phyloP scores from a whole-genome alignment of 2,113 vertebrate species.

The Alexandromys fortis region DNA sequence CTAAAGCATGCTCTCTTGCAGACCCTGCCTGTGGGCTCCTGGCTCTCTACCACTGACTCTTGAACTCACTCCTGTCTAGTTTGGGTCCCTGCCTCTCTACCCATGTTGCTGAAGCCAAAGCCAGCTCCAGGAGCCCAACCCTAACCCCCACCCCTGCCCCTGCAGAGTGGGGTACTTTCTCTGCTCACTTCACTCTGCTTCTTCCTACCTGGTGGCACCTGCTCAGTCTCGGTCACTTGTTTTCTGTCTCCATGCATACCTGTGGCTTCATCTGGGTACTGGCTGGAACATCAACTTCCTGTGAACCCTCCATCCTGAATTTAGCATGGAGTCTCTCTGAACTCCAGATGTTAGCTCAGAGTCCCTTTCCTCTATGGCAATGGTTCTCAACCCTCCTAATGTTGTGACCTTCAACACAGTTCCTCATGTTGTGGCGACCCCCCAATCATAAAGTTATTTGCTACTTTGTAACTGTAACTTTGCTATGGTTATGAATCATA shows the following conservation, averaged over 20 bases:
- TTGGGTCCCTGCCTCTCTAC: not conserved
- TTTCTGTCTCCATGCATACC: not conserved
- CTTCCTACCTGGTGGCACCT: fast-evolving
- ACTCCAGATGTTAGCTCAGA: too few species aligned
- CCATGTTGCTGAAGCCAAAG: fast-evolving
- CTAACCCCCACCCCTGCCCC: fast-evolving
- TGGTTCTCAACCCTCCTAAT: not conserved
- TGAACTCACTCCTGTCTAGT: fast-evolving
- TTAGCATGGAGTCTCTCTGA: not conserved
- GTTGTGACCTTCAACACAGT: not conserved
- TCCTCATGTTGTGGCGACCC: too few species aligned
- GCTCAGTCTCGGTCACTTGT: not conserved
- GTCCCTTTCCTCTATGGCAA: not conserved
- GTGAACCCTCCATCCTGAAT: not conserved
- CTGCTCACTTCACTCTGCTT: not conserved
- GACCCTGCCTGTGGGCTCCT: not conserved
- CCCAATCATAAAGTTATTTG: not conserved
- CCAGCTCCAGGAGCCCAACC: not conserved
- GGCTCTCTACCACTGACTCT: not conserved
- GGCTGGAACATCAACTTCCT: too few species aligned
- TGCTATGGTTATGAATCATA: not conserved
- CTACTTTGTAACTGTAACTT: not conserved
- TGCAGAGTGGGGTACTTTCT: not conserved
- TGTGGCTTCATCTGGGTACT: not conserved
- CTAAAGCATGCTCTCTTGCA: not conserved